Evolutionary conservation across 2,888 invertebrate species (phyloP).

Genomic region (Drosophila hawaiiensis): DNA sequence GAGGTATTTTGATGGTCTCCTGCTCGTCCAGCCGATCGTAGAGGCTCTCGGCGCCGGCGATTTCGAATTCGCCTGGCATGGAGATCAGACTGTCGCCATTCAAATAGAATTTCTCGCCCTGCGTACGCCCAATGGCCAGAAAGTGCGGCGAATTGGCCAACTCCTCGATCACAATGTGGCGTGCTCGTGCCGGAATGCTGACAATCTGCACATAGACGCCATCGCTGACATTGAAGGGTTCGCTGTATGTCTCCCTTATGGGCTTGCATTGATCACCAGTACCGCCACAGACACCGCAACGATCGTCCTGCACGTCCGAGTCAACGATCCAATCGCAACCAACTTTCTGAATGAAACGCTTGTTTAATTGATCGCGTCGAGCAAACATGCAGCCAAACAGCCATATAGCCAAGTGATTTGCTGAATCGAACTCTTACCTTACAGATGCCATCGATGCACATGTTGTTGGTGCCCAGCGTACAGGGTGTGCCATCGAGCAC

Average conservation of each 20-base stretch:
- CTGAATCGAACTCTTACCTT: constrained; percentile 86
- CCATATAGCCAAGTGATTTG: neutral
- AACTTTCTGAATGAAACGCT: constrained; percentile 89
- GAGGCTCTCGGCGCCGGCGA: constrained; percentile 91
- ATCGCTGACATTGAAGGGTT: constrained; percentile 87
- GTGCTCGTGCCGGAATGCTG: constrained; percentile 91
- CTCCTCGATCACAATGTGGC: constrained; percentile 92
- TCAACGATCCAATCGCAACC: constrained; percentile 96
- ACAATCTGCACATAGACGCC: constrained; percentile 87
- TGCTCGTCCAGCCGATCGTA: constrained; percentile 92
- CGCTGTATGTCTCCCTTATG: constrained; percentile 86
- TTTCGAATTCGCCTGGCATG: constrained; percentile 92
- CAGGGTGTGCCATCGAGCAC: constrained; percentile 95
- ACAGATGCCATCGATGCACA: constrained; percentile 93
- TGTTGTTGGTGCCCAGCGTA: constrained; percentile 91
- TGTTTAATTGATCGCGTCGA: constrained; percentile 67
- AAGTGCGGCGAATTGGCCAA: constrained; percentile 91
- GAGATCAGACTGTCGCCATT: constrained; percentile 91
- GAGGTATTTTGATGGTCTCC: constrained; percentile 93
- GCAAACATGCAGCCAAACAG: neutral
- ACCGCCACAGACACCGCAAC: constrained; percentile 94
- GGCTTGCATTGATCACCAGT: constrained; percentile 93
- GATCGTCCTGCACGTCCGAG: constrained; percentile 92
- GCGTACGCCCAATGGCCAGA: constrained; percentile 91
- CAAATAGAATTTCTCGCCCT: constrained; percentile 89